Base-by-base conservation (phyloP, 1,140 invertebrate species). In the Pogonomyrmex barbatus region DNA sequence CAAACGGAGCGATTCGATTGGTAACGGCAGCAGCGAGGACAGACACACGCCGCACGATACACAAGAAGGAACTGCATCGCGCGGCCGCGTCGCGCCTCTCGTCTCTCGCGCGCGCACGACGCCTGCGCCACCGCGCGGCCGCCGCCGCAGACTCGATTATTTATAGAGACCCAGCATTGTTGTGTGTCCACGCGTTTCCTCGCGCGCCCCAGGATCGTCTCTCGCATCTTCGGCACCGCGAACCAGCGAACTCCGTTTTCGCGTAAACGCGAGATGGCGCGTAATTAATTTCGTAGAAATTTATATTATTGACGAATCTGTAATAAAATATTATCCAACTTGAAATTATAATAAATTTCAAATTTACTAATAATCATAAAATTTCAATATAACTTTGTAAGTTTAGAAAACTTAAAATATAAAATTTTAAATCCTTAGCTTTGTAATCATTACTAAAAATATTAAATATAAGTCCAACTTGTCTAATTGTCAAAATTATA, bases 161-260 rank as follows among this genome's bases (percentile, higher is more conserved):
- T 91, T 91, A 87, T 91, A 91, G 88, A 77, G 62, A 77, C 75
- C 67, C 70, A 73, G 88, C 85, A 71, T 87, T 78, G 84, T 86
- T 89, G 77, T 89, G 77, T 85, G 76, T 89, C 52, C 87, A 30
- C 81, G 50, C 63, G 77, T 76, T 70, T 45, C 42, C 70, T 56
- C 36, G 54, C 36, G 54, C 36, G 39, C 12, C 5, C 33, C 63
- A 50, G 58, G 70, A n/a, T 2, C 78, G 62, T 47, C 47, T 6
- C 45, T 12, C 24, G 50, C 9, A n/a, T 1, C 33, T 14, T 24
- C 52, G 24, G 24, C 6, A 24, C 54, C 36, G 14, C 4, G 58
- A 4, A 4, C 45, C 24, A 0, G 24, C 24, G 24, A 24, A 24
- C 24, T 24, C 24, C 24, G 24, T 24, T 24, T 24, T 24, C 24